Evolutionary conservation across 1,140 invertebrate genomes (phyloP), one percentile per base, ranked within the genome.

Genomic region (Hylaeus anthracinus): DNA sequence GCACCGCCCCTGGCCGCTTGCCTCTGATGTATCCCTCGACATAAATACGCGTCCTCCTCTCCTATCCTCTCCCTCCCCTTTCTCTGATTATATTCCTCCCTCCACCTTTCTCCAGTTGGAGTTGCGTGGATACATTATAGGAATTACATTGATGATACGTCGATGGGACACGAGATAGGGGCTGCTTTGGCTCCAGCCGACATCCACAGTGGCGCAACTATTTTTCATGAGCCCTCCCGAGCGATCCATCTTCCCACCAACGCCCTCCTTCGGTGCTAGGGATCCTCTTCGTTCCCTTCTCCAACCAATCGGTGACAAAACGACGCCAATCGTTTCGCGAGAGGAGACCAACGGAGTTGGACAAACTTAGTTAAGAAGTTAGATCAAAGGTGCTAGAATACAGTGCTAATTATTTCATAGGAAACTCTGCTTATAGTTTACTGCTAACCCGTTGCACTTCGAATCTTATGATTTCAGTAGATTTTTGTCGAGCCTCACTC

Each of bases 121-220:
- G 60, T 79, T 82, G 86, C 85, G 82, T 77, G 79, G 82, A 87
- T 87, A 88, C 86, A 87, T 88, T 88, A 88, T 88, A 87, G 85
- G 86, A 88, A 88, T 88, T 88, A 88, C 86, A 88, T 88, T 61
- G 86, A 88, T 85, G 86, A 88, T 88, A 88, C 79, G 82, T 85
- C 86, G 86, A 88, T 88, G 85, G 76, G 86, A 87, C 85, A 82
- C 75, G 83, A 88, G 86, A 88, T 88, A 88, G 81, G 81, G 76
- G 84, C 76, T 79, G 67, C 63, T 74, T 75, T 78, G 69, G 66
- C 76, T 83, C 55, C 67, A 55, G 55, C 72, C 79, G 71, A 45
- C 71, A 48, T 83, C 76, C 73, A 88, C 88, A 81, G 65, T 67
- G 73, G 60, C 74, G 81, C 53, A 83, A 77, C 86, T 82, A 88